Evolutionary conservation across 2,113 vertebrate species (phyloP), one percentile per base, ranked within the genome.

Genomic region (Alectura lathami): DNA sequence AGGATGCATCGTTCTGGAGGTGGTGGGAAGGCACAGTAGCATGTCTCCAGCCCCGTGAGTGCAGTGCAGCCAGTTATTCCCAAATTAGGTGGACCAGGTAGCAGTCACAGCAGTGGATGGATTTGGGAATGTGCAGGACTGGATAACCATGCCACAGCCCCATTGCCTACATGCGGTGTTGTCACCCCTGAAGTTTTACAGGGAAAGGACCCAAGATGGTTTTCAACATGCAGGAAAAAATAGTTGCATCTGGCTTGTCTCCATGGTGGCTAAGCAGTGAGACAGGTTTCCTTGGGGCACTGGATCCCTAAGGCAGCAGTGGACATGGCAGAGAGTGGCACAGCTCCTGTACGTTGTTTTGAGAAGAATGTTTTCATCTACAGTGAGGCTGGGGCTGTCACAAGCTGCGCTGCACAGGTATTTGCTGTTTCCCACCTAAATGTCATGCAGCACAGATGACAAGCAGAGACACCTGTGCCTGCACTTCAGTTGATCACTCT

Each of bases 401-500:
- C 32, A 80, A 60, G 34, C 70, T 74, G 48, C 38, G 45, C 11
- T 57, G 16, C 22, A 36, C 36, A 32, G 2, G 0, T 20, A 48
- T 82, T 77, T 94, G 70, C 60, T 75, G 48, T 74, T 94, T 83
- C 29, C 36, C 32, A 43, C 54, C 23, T 80, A 83, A 96, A 95
- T 77, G 92, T 77, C 84, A 70, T 8, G 27, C 67, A 88, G 70
- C 30, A 62, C 7, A 16, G 51, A 43, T 91, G 94, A 76, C 62
- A 95, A 95, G 77, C n/a, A 88, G 62, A 82, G 20, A 59, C 82
- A 86, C 84, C 82, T 93, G 87, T 59, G 47, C 56, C 78, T 74
- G 63, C 50, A 70, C 42, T 94, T 86, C 63, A 86, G n/a, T 59
- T 91, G 70, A 89, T 94, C 3, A 54, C 86, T 95, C 93, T 85